phyloP scores from a whole-genome alignment of 2,797 vertebrate species.

The Lates japonicus region DNA sequence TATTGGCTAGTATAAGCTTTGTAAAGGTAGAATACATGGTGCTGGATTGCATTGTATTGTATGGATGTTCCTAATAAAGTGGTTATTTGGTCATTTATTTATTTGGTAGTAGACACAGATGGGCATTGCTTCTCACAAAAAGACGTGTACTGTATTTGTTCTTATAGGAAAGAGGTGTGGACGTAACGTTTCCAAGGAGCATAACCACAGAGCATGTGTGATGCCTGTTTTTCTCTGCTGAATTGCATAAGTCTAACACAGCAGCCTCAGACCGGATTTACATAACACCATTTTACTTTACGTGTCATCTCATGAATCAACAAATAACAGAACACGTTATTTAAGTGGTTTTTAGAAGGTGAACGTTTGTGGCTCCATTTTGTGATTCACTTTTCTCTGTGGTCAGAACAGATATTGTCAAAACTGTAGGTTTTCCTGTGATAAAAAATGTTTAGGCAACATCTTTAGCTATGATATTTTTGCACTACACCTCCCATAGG shows the following conservation, averaged over 20 bases:
- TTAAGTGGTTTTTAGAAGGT: not conserved
- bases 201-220: not conserved
- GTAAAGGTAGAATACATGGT: no score
- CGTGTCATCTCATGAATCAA: not conserved
- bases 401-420: not conserved
- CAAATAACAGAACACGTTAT: not conserved
- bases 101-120: no score
- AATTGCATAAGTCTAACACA: not conserved
- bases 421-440: not conserved
- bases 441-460: not conserved
- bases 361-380: slow-evolving; percentile 7
- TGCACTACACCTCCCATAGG: not conserved
- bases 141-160: not conserved
- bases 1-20: no score
- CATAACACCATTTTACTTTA: slow-evolving; percentile 2
- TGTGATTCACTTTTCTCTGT: not conserved
- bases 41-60: no score
- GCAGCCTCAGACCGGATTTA: slow-evolving; percentile 6
- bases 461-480: slow-evolving; percentile 5
- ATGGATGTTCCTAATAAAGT: no score
- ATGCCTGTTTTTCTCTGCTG: not conserved
- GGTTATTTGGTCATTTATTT: no score
- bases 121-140: not conserved
- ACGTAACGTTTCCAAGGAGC: not conserved
- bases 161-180: not conserved